Evolutionary conservation across 2,113 vertebrate species (phyloP), one percentile per base, ranked within the genome.

Genomic region (Lophura nycthemera): DNA sequence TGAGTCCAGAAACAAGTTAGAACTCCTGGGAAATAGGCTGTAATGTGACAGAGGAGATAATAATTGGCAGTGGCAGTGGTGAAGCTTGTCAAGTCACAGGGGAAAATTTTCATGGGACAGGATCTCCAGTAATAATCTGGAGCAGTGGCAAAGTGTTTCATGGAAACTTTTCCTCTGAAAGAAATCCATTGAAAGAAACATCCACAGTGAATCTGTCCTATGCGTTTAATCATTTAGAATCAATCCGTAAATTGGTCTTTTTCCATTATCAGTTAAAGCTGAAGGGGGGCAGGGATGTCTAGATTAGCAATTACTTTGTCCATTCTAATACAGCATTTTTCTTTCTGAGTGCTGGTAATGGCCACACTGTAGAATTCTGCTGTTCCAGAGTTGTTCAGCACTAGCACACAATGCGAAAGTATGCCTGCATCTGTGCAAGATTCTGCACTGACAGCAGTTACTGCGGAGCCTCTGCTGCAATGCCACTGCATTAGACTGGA

Each of bases 391-490:
- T 45, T 13, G 50, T 66, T 91, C 76, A 76, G 75, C 4, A 5
- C 52, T 15, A 70, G 70, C 1, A 0, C 40, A 65, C 27, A 17
- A 4, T 50, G 29, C 12, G 10, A 54, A 82, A 85, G 59, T 16
- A 18, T 11, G 80, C 69, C 1, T 13, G 24, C n/a, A 29, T 47
- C 56, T 76, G n/a, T 6, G 1, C 87, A 91, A 54, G 63, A 76
- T 64, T 76, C 83, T 60, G 52, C 72, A 32, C 72, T 61, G 74
- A 45, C 42, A 75, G 76, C 11, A 88, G 65, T 54, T 89, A 47
- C 86, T 90, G 92, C 89, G 69, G 73, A 83, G 47, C 30, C 57
- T 56, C 59, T 92, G 95, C 95, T 93, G 94, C 95, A 94, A 25
- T 59, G 87, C 21, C 52, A n/a, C 75, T 95, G 86, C 77, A 74